These are phyloP conservation scores for Cepaea nemoralis DNA, from an alignment of 1,140 invertebrate species.

Conservation along the genomic window DNA sequence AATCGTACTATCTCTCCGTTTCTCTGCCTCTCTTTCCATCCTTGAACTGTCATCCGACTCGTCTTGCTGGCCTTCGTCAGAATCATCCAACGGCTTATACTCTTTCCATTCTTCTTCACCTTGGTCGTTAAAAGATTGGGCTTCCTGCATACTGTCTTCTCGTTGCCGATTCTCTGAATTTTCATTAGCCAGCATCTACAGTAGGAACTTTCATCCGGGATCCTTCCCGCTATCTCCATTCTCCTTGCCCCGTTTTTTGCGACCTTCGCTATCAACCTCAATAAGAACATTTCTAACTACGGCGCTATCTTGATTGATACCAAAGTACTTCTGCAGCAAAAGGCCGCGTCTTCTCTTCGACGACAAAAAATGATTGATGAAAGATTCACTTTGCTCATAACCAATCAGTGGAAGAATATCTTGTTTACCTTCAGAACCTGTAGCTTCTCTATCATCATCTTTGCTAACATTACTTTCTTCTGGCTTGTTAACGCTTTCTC, in stretches of 20 bases:
- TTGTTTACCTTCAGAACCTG: not conserved
- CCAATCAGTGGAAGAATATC: constrained; percentile 11
- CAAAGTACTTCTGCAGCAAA: constrained; percentile 16
- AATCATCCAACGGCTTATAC: not conserved
- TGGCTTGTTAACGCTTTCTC: not conserved
- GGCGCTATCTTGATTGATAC: constrained; percentile 10
- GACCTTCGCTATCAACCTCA: not conserved
- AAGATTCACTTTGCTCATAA: not conserved
- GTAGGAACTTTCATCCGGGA: not conserved
- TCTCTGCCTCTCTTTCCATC: not conserved
- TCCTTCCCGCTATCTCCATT: not conserved
- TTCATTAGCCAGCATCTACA: not conserved
- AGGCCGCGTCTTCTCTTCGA: constrained; percentile 12
- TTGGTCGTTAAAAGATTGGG: not conserved
- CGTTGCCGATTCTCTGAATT: not conserved
- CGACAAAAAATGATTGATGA: constrained; percentile 8
- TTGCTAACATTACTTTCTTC: not conserved
- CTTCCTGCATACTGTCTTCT: not conserved
- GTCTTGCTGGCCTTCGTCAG: not conserved
- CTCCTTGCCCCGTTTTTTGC: not conserved
- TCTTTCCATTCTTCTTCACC: not conserved
- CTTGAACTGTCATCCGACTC: not conserved
- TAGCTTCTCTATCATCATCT: not conserved
- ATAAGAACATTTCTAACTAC: constrained; percentile 8
- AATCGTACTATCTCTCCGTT: not conserved